phyloP scores from a whole-genome alignment of 2,888 invertebrate genomes.

The Xanthorhoe designata region DNA sequence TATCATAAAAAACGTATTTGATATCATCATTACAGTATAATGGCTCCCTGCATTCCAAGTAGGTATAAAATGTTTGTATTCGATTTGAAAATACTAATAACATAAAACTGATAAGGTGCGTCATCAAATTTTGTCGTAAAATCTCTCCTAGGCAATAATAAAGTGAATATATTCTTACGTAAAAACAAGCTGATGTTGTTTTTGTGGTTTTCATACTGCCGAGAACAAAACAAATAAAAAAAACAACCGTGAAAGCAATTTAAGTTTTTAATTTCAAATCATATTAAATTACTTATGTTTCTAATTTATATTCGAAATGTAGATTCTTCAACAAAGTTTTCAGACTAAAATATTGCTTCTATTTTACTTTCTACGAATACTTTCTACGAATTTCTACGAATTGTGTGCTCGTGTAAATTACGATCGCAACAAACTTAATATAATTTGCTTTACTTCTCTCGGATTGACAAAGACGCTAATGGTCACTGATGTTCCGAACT shows the following conservation, averaged over 20 bases:
- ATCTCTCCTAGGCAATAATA: conserved; percentile 48
- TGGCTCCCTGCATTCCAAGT: conserved; percentile 41
- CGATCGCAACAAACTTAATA: too few species aligned
- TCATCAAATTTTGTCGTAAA: conserved; percentile 49
- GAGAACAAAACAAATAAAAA: neutral
- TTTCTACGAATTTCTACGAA: too few species aligned
- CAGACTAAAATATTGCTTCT: conserved; percentile 1
- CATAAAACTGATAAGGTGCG: conserved; percentile 46
- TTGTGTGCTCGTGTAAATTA: neutral
- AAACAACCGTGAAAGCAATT: neutral
- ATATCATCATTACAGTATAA: conserved; percentile 45
- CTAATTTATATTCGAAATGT: neutral
- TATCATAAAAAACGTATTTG: conserved; percentile 45
- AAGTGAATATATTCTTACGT: conserved; percentile 34
- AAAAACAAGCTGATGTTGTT: conserved; percentile 14
- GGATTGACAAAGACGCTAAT: too few species aligned
- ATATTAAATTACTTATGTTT: neutral
- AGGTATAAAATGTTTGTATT: conserved; percentile 47
- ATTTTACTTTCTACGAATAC: neutral
- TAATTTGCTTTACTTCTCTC: too few species aligned
- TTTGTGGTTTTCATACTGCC: neutral
- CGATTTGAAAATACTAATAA: conserved; percentile 52
- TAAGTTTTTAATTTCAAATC: neutral
- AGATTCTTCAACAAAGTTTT: neutral
- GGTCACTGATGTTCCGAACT: neutral